Conservation (phyloP, 2,888 invertebrate species). For the Limnephilus marmoratus region DNA sequence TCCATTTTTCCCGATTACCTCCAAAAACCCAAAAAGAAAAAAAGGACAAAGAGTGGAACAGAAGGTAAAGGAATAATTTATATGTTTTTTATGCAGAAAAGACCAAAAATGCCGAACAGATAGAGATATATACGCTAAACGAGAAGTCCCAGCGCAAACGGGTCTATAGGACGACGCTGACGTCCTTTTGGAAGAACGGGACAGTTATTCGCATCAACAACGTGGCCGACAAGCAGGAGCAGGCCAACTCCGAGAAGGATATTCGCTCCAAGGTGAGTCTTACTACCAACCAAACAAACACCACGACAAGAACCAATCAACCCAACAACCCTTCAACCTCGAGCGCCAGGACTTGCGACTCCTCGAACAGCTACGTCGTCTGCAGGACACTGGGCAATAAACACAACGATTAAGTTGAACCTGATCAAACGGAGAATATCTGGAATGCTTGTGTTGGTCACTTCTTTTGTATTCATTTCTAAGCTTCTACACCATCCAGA, state of each 20-base stretch:
- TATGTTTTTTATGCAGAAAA: slow-evolving; percentile 77
- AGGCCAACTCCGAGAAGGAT: slow-evolving; percentile 82
- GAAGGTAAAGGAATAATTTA: slow-evolving; percentile 65
- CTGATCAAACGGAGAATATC: not conserved
- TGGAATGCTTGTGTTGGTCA: not conserved
- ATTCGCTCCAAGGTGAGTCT: slow-evolving; percentile 81
- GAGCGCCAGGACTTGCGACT: not conserved
- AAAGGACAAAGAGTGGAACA: slow-evolving; percentile 63
- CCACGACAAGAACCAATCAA: not conserved
- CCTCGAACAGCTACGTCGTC: slow-evolving; percentile 10
- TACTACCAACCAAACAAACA: slow-evolving; percentile 22
- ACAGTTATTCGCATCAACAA: slow-evolving; percentile 85
- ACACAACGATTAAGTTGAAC: slow-evolving; percentile 8
- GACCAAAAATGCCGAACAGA: slow-evolving; percentile 84
- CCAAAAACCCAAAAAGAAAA: slow-evolving; percentile 53
- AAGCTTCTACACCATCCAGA: not conserved
- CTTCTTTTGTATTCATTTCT: not conserved
- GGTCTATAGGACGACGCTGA: slow-evolving; percentile 79
- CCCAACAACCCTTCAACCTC: not conserved
- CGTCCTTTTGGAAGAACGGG: slow-evolving; percentile 83
- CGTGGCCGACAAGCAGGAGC: slow-evolving; percentile 83
- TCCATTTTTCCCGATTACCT: slow-evolving; percentile 5
- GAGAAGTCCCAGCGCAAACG: slow-evolving; percentile 80
- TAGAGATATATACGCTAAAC: slow-evolving; percentile 82
- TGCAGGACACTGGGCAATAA: slow-evolving; percentile 22